Evolutionary conservation across 2,113 vertebrate genomes (phyloP), one percentile per base, ranked within the genome.

Genomic region (Desmodus rotundus): DNA sequence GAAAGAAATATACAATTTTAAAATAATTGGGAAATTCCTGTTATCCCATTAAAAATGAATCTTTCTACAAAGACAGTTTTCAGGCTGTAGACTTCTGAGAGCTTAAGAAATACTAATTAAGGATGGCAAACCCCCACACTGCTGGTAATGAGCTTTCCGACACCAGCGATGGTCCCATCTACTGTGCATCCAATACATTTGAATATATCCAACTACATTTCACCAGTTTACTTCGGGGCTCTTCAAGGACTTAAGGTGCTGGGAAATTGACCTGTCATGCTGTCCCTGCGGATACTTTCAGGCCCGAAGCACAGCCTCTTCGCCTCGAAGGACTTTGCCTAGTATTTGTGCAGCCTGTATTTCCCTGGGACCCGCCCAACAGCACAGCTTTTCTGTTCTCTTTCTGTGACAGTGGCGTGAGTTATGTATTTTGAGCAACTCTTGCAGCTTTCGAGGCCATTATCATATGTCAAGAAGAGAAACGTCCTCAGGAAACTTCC

Each of bases 21-120:
- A 96, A 94, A 83, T 87, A 97, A 95, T 72, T 41, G 24, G 56
- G 74, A 81, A 93, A 91, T 63, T 96, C 82, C 63, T 67, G 38
- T 97, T 83, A 73, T 38, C 26, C 63, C 94, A 96, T 97, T 92
- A 98, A 97, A 98, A 98, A 96, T n/a, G 91, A 98, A 97, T 97
- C 73, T 86, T 76, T 97, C 52, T 0, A 92, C 80, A 94, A 94
- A 96, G 67, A 81, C 38, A 96, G 97, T 93, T 91, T 94, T 92
- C 78, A 96, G 41, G 67, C 85, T 87, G 26, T 86, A 93, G 72
- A 85, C 91, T 93, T 97, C 83, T 45, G 97, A 65, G 72, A 90
- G 82, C 88, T 76, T 86, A 81, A 93, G 88, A 89, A 92, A 96
- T 93, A 84, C 41, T 97, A 91, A 96, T 84, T 96, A 93, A 96